Conservation (phyloP, 2,797 vertebrate species). For the Anniella stebbinsi region DNA sequence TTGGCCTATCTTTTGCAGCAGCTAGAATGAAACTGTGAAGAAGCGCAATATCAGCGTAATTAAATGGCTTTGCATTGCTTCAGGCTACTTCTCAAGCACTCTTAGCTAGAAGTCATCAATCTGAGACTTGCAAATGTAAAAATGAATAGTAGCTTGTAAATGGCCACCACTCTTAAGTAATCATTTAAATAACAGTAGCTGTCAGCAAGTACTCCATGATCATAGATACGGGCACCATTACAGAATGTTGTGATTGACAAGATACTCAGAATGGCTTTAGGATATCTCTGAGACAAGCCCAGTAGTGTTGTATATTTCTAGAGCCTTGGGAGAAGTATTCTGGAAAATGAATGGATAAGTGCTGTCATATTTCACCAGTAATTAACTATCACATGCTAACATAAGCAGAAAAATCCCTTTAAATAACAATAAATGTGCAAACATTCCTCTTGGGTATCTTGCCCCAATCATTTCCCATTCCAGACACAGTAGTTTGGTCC, state of each 20-base stretch:
- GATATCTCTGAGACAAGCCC: background rate
- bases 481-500: background rate
- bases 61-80: constrained; percentile 16
- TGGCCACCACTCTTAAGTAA: background rate
- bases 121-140: background rate
- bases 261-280: background rate
- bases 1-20: background rate
- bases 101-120: background rate
- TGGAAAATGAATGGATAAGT: background rate
- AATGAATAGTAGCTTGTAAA: background rate
- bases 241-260: background rate
- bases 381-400: background rate
- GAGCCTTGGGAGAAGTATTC: background rate
- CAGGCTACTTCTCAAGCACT: background rate
- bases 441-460: background rate
- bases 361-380: background rate
- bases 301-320: background rate
- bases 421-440: background rate
- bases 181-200: background rate
- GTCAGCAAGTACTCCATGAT: background rate
- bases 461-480: background rate
- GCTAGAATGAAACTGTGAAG: background rate
- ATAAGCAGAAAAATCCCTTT: background rate
- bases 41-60: background rate
- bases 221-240: background rate